Conservation (phyloP, 2,113 vertebrate species). For the Ammodytes marinus region DNA sequence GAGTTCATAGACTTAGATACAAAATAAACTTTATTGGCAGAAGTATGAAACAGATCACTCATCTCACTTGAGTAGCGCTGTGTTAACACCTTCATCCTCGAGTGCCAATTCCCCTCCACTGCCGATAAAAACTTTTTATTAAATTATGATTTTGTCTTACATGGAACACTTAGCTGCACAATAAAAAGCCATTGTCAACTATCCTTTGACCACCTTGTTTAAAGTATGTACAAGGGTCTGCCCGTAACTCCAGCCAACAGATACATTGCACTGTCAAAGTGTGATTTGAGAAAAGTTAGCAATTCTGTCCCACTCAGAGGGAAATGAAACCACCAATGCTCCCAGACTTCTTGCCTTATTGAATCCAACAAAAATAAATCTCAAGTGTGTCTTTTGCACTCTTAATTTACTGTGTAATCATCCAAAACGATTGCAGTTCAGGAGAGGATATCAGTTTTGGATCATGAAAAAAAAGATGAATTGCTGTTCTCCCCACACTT, state of each 20-base stretch:
- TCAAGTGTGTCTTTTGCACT: not conserved
- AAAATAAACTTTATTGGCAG: not conserved
- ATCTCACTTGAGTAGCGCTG: not conserved
- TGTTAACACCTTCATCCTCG: not conserved
- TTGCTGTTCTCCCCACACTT: too few species aligned
- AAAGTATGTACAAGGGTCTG: not conserved
- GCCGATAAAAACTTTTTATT: constrained; percentile 1
- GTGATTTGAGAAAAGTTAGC: constrained; percentile 10
- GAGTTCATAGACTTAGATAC: not conserved
- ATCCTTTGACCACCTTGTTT: constrained; percentile 16
- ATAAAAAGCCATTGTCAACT: constrained; percentile 12
- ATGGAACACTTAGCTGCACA: not conserved
- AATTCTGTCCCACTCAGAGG: constrained; percentile 3
- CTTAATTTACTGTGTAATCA: not conserved
- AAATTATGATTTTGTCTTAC: not conserved
- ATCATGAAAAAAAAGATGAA: not conserved
- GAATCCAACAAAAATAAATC: not conserved
- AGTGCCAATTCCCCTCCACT: not conserved
- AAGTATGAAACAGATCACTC: not conserved
- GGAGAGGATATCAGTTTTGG: not conserved
- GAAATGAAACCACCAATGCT: constrained; percentile 22
- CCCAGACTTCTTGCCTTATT: constrained; percentile 2
- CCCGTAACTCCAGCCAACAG: constrained; percentile 18
- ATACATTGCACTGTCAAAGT: not conserved
- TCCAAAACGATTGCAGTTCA: not conserved